phyloP scores from a whole-genome alignment of 2,888 invertebrate genomes.

The Noctuana brunneofusca region DNA sequence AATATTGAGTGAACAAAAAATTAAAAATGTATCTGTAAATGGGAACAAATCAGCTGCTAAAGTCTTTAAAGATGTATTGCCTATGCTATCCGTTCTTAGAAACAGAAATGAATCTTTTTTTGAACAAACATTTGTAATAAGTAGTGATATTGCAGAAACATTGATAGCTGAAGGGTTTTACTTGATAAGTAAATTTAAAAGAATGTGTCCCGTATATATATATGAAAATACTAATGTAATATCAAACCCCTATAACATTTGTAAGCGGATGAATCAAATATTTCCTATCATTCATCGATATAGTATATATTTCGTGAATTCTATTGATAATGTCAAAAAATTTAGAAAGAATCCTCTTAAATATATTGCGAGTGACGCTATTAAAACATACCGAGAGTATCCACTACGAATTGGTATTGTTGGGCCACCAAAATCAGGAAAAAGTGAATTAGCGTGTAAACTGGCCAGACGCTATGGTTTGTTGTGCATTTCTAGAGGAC shows the following conservation, averaged over 20 bases:
- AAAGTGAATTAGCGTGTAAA: slow-evolving; percentile 80
- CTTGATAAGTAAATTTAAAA: slow-evolving; percentile 84
- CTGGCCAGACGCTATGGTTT: slow-evolving; percentile 80
- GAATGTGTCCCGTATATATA: slow-evolving; percentile 85
- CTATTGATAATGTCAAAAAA: slow-evolving; percentile 67
- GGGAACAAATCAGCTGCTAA: slow-evolving; percentile 60
- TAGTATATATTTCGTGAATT: slow-evolving; percentile 83
- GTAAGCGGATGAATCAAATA: slow-evolving; percentile 64
- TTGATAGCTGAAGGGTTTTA: slow-evolving; percentile 83
- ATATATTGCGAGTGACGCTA: slow-evolving; percentile 70
- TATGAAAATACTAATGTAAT: slow-evolving; percentile 73
- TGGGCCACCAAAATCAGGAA: slow-evolving; percentile 85
- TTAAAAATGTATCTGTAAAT: slow-evolving; percentile 71
- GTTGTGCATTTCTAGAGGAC: slow-evolving; percentile 79
- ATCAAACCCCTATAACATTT: slow-evolving; percentile 73
- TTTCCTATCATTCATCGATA: slow-evolving; percentile 83
- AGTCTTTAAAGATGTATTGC: slow-evolving; percentile 53
- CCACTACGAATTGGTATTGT: slow-evolving; percentile 81
- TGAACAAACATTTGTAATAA: slow-evolving; percentile 81
- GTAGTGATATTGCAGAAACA: slow-evolving; percentile 79
- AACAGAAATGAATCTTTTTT: slow-evolving; percentile 77
- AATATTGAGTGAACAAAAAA: slow-evolving; percentile 62
- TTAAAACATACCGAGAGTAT: slow-evolving; percentile 69
- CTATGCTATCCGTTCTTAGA: slow-evolving; percentile 57
- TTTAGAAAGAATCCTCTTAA: slow-evolving; percentile 83